Conservation (phyloP, 2,113 vertebrate genomes). For the Cranoglanis bouderius region DNA sequence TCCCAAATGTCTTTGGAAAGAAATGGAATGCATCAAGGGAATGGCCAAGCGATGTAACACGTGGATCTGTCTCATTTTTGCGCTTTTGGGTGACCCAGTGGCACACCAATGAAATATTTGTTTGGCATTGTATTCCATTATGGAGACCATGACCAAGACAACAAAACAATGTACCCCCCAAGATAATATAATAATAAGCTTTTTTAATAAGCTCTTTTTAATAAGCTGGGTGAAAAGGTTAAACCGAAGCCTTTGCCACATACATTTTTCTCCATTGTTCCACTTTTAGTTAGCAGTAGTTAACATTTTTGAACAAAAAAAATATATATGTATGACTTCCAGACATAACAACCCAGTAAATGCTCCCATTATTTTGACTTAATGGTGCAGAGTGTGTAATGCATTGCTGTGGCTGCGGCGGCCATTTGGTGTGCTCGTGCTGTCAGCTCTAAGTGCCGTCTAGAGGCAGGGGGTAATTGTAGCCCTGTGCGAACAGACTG, state of each 20-base stretch:
- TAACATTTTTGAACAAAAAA: not conserved
- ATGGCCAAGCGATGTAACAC: not conserved
- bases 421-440: slow-evolving; percentile 38
- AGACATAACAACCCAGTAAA: slow-evolving; percentile 38
- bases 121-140: slow-evolving; percentile 19
- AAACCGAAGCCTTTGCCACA: not conserved
- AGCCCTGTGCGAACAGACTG: slow-evolving; percentile 29
- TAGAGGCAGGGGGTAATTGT: slow-evolving; percentile 47
- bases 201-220: slow-evolving; percentile 2
- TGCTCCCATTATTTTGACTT: slow-evolving; percentile 27
- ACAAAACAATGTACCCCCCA: not conserved
- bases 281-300: not conserved
- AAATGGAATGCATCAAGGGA: not conserved
- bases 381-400: slow-evolving; percentile 30
- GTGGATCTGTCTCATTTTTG: not conserved
- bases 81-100: not conserved
- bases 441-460: slow-evolving; percentile 35
- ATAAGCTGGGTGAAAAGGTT: not conserved
- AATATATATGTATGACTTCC: not conserved
- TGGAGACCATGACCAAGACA: not conserved
- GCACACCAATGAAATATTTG: not conserved
- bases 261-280: not conserved
- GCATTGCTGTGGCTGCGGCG: slow-evolving; percentile 16
- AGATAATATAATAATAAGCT: not conserved
- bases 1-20: slow-evolving; percentile 13